Evolutionary conservation across 2,888 invertebrate genomes (phyloP).

Genomic region (Sesia apiformis): DNA sequence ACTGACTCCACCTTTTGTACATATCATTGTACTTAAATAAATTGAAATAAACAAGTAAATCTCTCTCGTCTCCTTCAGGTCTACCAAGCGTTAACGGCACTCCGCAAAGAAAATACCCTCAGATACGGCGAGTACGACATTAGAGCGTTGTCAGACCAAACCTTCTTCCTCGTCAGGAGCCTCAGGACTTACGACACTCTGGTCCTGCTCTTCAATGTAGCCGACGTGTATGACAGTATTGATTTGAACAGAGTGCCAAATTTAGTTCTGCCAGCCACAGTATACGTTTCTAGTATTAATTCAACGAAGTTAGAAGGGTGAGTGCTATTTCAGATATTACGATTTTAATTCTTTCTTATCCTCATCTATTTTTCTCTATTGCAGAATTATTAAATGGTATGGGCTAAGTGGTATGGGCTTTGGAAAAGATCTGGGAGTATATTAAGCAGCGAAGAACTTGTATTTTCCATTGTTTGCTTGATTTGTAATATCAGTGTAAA

Average conservation of each 20-base stretch:
- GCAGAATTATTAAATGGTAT: neutral
- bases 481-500: no score
- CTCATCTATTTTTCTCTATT: neutral
- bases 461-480: no score
- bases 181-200: slow-evolving; percentile 22
- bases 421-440: no score
- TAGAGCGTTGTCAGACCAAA: slow-evolving; percentile 35
- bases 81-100: slow-evolving; percentile 47
- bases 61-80: slow-evolving; percentile 15
- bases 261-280: slow-evolving; percentile 24
- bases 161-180: slow-evolving; percentile 21
- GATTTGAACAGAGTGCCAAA: slow-evolving; percentile 30
- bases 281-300: slow-evolving; percentile 31
- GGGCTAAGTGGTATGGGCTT: neutral
- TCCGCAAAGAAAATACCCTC: slow-evolving; percentile 40
- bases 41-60: neutral
- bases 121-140: slow-evolving; percentile 51
- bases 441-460: no score
- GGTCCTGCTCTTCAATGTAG: slow-evolving; percentile 65
- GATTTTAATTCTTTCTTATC: neutral
- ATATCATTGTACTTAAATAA: neutral
- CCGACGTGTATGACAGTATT: slow-evolving; percentile 33
- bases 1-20: no score
- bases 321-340: slow-evolving; percentile 2
- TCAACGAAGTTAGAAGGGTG: slow-evolving; percentile 29